These are phyloP conservation scores for Parazoanthus atlanticus DNA, from an alignment of 92 coral and sea anemone species.

Conservation along the genomic window DNA sequence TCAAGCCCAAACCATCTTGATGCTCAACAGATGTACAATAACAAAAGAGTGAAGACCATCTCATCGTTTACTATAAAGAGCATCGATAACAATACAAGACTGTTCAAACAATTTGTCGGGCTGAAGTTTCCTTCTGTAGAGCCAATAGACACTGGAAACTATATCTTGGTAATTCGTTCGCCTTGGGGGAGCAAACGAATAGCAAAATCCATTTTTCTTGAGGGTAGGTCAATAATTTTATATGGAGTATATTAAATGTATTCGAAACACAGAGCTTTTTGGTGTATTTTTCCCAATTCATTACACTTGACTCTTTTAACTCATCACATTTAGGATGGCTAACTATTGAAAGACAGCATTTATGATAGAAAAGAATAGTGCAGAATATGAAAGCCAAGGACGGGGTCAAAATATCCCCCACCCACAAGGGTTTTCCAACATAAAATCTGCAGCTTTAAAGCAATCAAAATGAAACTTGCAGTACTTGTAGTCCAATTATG, in stretches of 20 bases:
- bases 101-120: slow-evolving; percentile 3
- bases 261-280: background rate
- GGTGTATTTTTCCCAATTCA: background rate
- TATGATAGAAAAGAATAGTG: too few species aligned
- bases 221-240: background rate
- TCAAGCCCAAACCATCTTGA: slow-evolving; percentile 17
- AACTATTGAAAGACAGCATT: too few species aligned
- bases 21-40: background rate
- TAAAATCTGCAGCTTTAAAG: too few species aligned
- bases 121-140: slow-evolving; percentile 5
- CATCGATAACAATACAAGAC: background rate
- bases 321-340: background rate
- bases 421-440: too few species aligned
- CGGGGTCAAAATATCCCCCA: too few species aligned
- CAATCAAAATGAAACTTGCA: too few species aligned
- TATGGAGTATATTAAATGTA: background rate
- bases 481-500: too few species aligned
- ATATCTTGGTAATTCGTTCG: background rate
- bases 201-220: slow-evolving; percentile 12
- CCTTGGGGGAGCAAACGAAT: slow-evolving; percentile 14
- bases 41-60: background rate
- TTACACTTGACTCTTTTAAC: background rate
- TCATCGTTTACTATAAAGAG: background rate
- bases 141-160: slow-evolving; percentile 4
- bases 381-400: too few species aligned